Conservation (phyloP, 2,797 vertebrate genomes). For the Vireo griseus region DNA sequence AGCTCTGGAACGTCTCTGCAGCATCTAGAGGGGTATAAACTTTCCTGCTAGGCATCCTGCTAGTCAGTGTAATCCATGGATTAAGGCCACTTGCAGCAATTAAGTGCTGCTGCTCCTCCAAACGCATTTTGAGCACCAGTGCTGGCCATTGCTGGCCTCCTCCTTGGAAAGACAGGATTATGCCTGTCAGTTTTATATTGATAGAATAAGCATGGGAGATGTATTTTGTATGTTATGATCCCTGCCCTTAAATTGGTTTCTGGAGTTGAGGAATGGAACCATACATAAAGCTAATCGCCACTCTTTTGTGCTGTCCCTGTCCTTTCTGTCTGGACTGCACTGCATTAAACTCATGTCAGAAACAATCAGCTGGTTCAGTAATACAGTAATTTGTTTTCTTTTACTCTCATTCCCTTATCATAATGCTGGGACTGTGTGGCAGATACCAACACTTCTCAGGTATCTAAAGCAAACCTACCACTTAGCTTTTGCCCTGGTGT, state of each 20-base stretch:
- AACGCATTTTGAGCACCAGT: background rate
- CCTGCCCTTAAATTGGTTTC: background rate
- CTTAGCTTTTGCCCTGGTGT: background rate
- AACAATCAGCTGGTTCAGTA: background rate
- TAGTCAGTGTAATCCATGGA: background rate
- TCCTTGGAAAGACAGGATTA: background rate
- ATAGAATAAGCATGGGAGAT: background rate
- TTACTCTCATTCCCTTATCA: background rate
- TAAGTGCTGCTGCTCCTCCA: background rate
- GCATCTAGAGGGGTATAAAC: background rate
- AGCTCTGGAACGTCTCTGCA: background rate
- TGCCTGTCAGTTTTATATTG: background rate
- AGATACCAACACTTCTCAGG: background rate
- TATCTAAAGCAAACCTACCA: background rate
- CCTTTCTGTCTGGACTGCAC: background rate
- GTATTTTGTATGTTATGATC: background rate
- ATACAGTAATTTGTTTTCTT: background rate
- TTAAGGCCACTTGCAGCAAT: background rate
- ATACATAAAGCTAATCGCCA: background rate
- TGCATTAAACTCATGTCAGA: background rate
- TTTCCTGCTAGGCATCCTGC: background rate
- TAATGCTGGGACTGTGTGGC: background rate
- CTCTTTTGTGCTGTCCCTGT: background rate
- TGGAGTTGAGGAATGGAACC: background rate
- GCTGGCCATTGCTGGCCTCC: background rate